Percentiles rank a stretch among this genome's conserved stretches.
Conservation (phyloP, 2,888 invertebrate species). For the Caenorhabditis zanzibari region DNA sequence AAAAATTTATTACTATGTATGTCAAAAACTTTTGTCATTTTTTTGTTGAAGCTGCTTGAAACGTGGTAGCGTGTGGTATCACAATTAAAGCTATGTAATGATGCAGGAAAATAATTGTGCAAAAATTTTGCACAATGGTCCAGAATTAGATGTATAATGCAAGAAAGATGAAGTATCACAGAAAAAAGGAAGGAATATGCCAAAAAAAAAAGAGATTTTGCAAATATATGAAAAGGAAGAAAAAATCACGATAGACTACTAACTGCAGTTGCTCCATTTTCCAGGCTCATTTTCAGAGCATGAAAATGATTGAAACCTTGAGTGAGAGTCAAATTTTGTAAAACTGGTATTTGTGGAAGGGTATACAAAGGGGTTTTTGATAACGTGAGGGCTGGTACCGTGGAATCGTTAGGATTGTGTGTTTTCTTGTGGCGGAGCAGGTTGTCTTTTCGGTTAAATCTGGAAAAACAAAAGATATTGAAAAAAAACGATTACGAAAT, state of each 20-base stretch:
- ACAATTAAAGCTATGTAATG: conserved; percentile 9
- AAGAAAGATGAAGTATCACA: neutral
- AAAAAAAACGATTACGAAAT: too few relatives aligned
- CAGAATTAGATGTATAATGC: neutral
- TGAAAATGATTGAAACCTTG: conserved; percentile 44
- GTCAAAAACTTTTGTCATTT: neutral
- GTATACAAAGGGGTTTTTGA: conserved; percentile 4
- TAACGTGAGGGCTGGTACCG: neutral
- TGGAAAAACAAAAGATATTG: conserved; percentile 67
- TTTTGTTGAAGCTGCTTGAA: neutral
- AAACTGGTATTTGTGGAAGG: conserved; percentile 14
- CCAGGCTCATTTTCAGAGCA: conserved; percentile 44
- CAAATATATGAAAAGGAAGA: neutral
- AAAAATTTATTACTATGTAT: too few relatives aligned
- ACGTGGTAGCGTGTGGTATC: neutral
- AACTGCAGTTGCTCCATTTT: conserved; percentile 31
- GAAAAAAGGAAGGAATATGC: neutral
- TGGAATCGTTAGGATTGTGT: conserved; percentile 62
- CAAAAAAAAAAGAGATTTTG: too few relatives aligned
- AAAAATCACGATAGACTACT: conserved; percentile 23
- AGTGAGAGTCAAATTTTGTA: conserved; percentile 33
- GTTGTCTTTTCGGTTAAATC: conserved; percentile 84
- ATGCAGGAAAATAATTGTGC: conserved; percentile 6
- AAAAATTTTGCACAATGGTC: conserved; percentile 11
- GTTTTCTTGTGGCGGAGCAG: conserved; percentile 83